Evolutionary conservation across 92 coral and sea anemone species (phyloP).

Genomic region (Porites lobata): DNA sequence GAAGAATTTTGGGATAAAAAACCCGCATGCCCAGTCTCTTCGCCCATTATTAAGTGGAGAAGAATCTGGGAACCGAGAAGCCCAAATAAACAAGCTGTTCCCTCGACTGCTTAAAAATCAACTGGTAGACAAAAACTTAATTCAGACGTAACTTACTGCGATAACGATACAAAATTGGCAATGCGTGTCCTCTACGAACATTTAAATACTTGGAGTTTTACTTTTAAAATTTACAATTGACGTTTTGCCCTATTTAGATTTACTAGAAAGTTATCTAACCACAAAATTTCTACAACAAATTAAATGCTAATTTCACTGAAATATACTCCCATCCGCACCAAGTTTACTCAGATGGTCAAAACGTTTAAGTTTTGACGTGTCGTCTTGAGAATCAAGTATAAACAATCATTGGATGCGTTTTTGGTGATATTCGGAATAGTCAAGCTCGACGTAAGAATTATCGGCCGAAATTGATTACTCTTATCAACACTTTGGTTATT

Average conservation of each 20-base stretch:
- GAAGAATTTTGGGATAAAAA: background rate
- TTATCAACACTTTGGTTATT: no score
- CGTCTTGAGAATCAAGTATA: no score
- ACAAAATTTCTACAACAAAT: background rate
- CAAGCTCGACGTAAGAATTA: no score
- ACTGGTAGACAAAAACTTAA: background rate
- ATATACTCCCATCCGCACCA: background rate
- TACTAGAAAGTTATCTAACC: background rate
- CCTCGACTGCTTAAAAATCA: background rate
- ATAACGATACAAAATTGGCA: background rate
- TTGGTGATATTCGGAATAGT: no score
- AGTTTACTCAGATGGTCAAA: no score
- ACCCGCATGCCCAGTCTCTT: background rate
- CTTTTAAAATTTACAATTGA: constrained; percentile 24
- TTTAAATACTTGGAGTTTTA: constrained; percentile 19
- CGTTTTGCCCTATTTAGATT: constrained; percentile 1
- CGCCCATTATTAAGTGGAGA: background rate
- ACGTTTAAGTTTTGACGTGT: no score
- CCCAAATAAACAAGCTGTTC: background rate
- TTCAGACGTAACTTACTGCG: background rate
- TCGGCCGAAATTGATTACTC: no score
- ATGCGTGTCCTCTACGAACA: constrained; percentile 9
- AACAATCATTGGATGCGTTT: no score
- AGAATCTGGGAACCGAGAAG: background rate
- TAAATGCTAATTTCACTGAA: background rate